A percentile compares a stretch with the other conserved stretches of the same genome.
Conservation (phyloP, 1,140 invertebrate species). For the Heliconius congener region DNA sequence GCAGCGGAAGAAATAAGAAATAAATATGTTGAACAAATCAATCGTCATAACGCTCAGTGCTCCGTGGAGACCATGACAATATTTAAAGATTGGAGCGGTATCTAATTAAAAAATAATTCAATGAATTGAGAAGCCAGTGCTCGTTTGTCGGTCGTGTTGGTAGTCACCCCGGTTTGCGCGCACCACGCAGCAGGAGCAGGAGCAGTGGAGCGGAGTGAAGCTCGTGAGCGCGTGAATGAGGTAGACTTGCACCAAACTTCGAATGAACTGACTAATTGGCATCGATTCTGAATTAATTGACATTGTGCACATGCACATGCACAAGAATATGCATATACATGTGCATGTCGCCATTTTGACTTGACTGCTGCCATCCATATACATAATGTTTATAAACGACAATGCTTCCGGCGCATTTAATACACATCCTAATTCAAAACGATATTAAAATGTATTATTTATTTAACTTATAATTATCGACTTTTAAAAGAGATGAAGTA, state of each 20-base stretch:
- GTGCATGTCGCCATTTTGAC: too few species aligned
- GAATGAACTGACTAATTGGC: conserved; percentile 6
- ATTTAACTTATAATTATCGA: too few species aligned
- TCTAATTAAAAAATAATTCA: background rate
- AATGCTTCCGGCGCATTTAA: too few species aligned
- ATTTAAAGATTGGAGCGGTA: background rate
- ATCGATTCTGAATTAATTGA: conserved; percentile 16
- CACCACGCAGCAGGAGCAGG: background rate
- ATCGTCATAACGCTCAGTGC: background rate
- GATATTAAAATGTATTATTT: too few species aligned
- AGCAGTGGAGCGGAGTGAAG: background rate
- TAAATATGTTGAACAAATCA: background rate
- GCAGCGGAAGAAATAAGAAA: background rate
- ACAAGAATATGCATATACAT: too few species aligned
- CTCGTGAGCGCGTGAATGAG: background rate
- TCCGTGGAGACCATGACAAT: background rate
- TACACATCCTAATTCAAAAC: too few species aligned
- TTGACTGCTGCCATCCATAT: too few species aligned
- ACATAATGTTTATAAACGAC: too few species aligned
- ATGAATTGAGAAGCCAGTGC: background rate
- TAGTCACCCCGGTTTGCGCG: background rate
- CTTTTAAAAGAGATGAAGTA: too few species aligned
- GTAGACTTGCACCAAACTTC: background rate
- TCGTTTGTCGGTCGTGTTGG: background rate
- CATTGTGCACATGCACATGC: background rate